A percentile compares a stretch with the other conserved stretches of the same genome.
These are phyloP conservation scores for Uropsilus gracilis DNA, from an alignment of 2,113 vertebrate genomes.

Conservation along the genomic window DNA sequence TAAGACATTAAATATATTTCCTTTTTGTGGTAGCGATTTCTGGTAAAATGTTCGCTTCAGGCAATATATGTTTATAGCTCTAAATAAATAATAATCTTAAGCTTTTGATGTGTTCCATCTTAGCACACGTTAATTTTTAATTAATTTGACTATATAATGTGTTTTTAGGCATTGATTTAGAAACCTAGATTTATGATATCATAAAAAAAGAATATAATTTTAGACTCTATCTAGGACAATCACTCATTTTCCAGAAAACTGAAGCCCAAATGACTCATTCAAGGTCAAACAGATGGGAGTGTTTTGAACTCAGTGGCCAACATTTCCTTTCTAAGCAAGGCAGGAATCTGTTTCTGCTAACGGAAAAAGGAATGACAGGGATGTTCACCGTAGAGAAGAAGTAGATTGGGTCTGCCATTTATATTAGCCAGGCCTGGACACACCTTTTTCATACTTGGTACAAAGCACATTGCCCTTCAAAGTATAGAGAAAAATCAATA, in stretches of 20 bases:
- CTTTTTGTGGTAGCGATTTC: constrained; percentile 46
- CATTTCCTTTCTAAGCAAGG: constrained; percentile 16
- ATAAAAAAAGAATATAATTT: constrained; percentile 27
- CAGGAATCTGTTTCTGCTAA: background rate
- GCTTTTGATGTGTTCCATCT: constrained; percentile 31
- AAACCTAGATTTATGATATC: background rate
- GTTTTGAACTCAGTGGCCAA: constrained; percentile 10
- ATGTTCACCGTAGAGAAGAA: background rate
- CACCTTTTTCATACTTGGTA: background rate
- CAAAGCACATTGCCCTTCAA: background rate
- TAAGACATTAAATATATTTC: constrained; percentile 32
- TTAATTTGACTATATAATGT: constrained; percentile 33
- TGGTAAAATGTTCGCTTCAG: constrained; percentile 46
- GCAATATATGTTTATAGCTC: constrained; percentile 8
- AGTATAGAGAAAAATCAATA: background rate
- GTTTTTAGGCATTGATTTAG: constrained; percentile 46
- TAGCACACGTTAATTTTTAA: constrained; percentile 56
- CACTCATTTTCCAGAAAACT: constrained; percentile 51
- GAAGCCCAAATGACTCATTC: constrained; percentile 25
- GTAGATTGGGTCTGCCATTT: background rate
- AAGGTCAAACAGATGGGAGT: constrained; percentile 37
- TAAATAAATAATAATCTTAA: constrained; percentile 57
- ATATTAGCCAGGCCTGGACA: background rate
- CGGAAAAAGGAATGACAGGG: background rate
- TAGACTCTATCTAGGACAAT: background rate